Evolutionary conservation across 2,797 vertebrate species (phyloP).

Genomic region (Huso huso): DNA sequence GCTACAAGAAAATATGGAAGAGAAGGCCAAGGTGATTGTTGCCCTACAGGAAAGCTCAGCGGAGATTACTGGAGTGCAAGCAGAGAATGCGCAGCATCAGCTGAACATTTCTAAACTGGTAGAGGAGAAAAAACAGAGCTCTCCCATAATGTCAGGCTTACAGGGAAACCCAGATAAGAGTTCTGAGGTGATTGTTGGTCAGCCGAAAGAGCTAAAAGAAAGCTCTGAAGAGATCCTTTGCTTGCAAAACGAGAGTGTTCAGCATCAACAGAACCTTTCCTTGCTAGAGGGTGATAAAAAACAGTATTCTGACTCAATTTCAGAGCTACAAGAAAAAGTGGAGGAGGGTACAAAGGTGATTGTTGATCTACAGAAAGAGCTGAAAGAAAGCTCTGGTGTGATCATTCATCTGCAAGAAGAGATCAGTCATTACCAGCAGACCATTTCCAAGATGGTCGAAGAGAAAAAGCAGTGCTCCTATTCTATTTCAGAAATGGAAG

Average conservation of each 20-base stretch:
- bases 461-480: slow-evolving; percentile 19
- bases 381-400: slow-evolving; percentile 9
- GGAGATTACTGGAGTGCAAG: slow-evolving; percentile 1
- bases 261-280: not conserved
- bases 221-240: not conserved
- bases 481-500: no score
- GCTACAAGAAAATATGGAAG: slow-evolving; percentile 43
- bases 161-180: no score
- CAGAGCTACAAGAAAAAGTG: slow-evolving; percentile 30
- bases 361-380: slow-evolving; percentile 16
- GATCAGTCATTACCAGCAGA: not conserved
- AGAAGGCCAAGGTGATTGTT: slow-evolving; percentile 39
- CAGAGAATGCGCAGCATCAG: not conserved
- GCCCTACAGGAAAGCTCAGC: slow-evolving; percentile 29
- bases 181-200: not conserved
- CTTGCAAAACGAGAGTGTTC: not conserved
- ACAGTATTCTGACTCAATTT: slow-evolving; percentile 25
- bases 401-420: slow-evolving; percentile 17
- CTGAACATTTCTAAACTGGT: not conserved
- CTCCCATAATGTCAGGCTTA: no score
- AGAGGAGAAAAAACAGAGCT: no score
- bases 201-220: not conserved
- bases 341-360: slow-evolving; percentile 17
- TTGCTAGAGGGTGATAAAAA: not conserved
- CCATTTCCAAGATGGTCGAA: slow-evolving; percentile 11